Base-by-base conservation (phyloP, 2,797 vertebrate species). In the Anguilla megastoma region DNA sequence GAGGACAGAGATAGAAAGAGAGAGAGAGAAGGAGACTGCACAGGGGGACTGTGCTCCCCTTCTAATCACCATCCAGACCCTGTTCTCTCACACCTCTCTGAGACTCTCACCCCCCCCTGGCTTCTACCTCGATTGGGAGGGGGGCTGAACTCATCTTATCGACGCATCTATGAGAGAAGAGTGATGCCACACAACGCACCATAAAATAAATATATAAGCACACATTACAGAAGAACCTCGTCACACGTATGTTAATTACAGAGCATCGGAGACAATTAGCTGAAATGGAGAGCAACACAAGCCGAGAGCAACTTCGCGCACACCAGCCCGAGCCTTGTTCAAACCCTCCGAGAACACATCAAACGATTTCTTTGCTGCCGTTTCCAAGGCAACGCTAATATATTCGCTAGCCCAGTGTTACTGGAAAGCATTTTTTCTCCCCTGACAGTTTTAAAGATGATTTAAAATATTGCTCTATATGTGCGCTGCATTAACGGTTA, bases 341-440 rank as follows among this genome's bases (percentile, higher is more conserved):
- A 91, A 87, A 90, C 91, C 90, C 91, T 90, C 89, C 82, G 91
- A 94, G 93, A 92, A 93, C 92, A 93, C 91, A 94, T 94, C 87
- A 94, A 93, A 94, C 90, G 89, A 92, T 92, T 92, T 92, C 88
- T 92, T 91, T 88, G 89, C 88, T 86, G 45, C 88, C 45, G 94
- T 95, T 95, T 95, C 95, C 95, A 95, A 89, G 95, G 94, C 94
- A 95, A 96, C 95, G 3, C 45, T 91, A 94, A 94, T 92, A 94
- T 92, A 92, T 94, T 92, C 92, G 92, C 93, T 87, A 90, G 90
- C 86, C 69, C 66, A 89, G 69, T 89, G 92, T 93, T 93, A 92
- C 92, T 93, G 90, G 91, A 94, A 92, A 92, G 90, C 89, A 92
- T 93, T 92, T 90, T 36, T 18, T 33, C 74, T 33, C 86, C 88